Base-by-base conservation (phyloP, 2,888 invertebrate genomes). In the Thereva unica region DNA sequence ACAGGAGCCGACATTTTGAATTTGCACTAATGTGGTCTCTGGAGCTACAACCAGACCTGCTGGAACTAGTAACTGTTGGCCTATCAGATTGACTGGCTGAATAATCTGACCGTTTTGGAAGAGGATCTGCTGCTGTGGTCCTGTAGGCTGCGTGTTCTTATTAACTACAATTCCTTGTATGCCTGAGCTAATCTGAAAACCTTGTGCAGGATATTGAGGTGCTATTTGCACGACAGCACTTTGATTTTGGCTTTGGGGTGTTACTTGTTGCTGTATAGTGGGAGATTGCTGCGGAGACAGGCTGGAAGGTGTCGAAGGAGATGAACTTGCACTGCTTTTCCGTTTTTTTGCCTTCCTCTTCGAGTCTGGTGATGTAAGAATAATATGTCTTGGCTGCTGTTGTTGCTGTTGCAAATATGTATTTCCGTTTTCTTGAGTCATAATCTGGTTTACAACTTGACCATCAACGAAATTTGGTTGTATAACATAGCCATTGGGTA, bases 21-120 rank as follows among this genome's bases (percentile, higher is more conserved):
- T 83, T 75, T 92, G 92, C 47, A 87, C 75, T 53, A 93, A 83
- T 0, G 92, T 90, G 0, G 92, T 88, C 0, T 92, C 88, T 0
- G 91, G 88, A 7, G 90, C 88, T 90, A 93, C 90, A 0, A 93
- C 89, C 87, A 93, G 88, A 1, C 92, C 90, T 71, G 92, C 91
- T 8, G 92, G 92, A 66, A 93, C 88, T 63, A 93, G 87, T 73
- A 93, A 89, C 75, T 93, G 93, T 76, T 92, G 93, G 41, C 67
- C 91, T 68, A 92, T 85, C 70, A 93, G 81, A 81, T 92, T 92
- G 41, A 93, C 90, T 0, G 93, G 93, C 76, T 93, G 93, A 50
- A 92, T 82, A 78, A 92, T 90, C 76, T 91, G 87, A 0, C 81
- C 80, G 64, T 81, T 81, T 71, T 81, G 81, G 12, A 81, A 76